phyloP scores from a whole-genome alignment of 1,140 invertebrate genomes.

The Micrasema longulum region DNA sequence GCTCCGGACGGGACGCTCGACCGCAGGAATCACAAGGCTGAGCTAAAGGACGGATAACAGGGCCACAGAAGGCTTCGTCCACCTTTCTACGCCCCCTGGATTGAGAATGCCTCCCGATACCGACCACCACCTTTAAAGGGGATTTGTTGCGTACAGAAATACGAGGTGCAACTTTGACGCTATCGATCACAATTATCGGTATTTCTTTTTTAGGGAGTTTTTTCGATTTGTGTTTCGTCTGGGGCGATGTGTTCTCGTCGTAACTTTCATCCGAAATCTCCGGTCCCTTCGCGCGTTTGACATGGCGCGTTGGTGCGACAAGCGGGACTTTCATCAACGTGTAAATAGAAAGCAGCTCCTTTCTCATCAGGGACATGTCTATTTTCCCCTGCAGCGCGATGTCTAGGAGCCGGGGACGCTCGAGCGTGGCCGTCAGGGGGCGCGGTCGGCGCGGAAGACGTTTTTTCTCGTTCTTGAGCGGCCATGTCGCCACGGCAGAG shows the following conservation, averaged over 20 bases:
- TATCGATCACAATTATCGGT: conserved; percentile 28
- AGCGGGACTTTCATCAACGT: conserved; percentile 45
- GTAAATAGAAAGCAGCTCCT: conserved; percentile 64
- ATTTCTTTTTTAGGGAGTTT: conserved; percentile 15
- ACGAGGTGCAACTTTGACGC: not conserved
- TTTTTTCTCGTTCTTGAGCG: conserved; percentile 57
- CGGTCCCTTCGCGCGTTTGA: not conserved
- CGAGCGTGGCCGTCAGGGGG: conserved; percentile 71
- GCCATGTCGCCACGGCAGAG: conserved; percentile 59
- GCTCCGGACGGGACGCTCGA: conserved; percentile 43
- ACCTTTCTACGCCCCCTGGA: conserved; percentile 26
- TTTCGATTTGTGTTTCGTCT: conserved; percentile 29
- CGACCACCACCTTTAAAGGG: conserved; percentile 37
- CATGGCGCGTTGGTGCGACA: not conserved
- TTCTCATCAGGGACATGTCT: conserved; percentile 72
- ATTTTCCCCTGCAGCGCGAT: conserved; percentile 67
- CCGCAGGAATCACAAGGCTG: conserved; percentile 52
- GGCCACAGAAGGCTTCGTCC: conserved; percentile 44
- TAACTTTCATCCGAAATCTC: conserved; percentile 24
- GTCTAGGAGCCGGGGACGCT: conserved; percentile 70
- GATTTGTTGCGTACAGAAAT: conserved; percentile 42
- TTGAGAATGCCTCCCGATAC: not conserved
- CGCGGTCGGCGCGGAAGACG: conserved; percentile 56
- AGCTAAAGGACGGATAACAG: conserved; percentile 19
- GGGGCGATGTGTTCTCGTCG: conserved; percentile 35